These are phyloP conservation scores for Oedothorax gibbosus DNA, from an alignment of 1,140 invertebrate genomes.

Conservation along the genomic window DNA sequence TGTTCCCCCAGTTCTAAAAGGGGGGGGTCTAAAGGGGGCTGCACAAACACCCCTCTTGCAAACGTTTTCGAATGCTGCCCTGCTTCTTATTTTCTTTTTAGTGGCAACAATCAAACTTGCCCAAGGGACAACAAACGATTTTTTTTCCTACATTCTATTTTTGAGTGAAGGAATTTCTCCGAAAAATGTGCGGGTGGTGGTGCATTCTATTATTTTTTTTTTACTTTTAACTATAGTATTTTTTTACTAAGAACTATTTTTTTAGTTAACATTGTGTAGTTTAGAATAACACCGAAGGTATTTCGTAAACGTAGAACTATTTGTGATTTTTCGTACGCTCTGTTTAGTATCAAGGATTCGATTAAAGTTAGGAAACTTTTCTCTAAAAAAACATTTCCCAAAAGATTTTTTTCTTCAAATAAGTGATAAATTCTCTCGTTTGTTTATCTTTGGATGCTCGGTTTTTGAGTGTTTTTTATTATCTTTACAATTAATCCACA, in stretches of 20 bases:
- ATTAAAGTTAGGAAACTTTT: not conserved
- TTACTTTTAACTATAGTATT: too few species aligned
- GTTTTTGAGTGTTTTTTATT: not conserved
- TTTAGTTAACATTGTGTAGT: not conserved
- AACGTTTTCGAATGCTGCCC: not conserved
- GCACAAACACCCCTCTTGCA: not conserved
- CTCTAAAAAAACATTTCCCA: not conserved
- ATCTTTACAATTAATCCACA: not conserved
- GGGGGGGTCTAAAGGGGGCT: conserved; percentile 1
- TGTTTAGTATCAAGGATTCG: conserved; percentile 6
- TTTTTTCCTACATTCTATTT: not conserved
- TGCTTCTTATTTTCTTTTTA: not conserved
- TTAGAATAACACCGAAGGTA: not conserved
- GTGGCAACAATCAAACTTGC: not conserved
- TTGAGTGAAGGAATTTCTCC: not conserved
- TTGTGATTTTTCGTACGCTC: not conserved
- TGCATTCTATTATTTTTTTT: not conserved
- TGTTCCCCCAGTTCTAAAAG: not conserved
- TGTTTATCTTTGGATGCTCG: too few species aligned
- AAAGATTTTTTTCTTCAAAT: too few species aligned
- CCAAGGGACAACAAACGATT: too few species aligned
- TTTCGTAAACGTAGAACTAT: not conserved
- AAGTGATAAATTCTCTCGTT: too few species aligned
- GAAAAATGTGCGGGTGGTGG: conserved; percentile 35
- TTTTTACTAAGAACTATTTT: conserved; percentile 6